Conservation (phyloP, 2,113 vertebrate species). For the Thamnaconus septentrionalis region DNA sequence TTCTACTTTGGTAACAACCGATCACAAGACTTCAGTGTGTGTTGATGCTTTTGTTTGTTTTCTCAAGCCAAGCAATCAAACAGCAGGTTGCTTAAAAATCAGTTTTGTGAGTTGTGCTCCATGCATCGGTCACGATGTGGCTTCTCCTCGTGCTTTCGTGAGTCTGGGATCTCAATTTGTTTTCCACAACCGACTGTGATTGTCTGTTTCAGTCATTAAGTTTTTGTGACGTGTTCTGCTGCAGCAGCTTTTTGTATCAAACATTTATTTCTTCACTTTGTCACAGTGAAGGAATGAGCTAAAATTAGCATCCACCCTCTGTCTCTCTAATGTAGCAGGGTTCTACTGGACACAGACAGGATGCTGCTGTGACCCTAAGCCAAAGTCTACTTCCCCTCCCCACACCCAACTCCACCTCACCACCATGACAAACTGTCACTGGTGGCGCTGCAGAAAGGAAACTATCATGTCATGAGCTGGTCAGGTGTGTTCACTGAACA, state of each 20-base stretch:
- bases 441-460: neutral
- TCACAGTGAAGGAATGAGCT: constrained; percentile 29
- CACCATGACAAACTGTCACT: constrained; percentile 5
- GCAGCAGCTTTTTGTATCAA: constrained; percentile 16
- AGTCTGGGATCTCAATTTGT: constrained; percentile 32
- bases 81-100: too few relatives aligned
- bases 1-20: constrained; percentile 92
- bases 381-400: neutral
- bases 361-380: constrained; percentile 20
- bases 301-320: constrained; percentile 27
- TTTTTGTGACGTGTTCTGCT: neutral
- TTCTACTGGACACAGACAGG: constrained; percentile 4
- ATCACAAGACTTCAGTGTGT: constrained; percentile 6
- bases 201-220: constrained; percentile 8
- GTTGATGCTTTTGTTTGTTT: constrained; percentile 1
- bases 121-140: too few relatives aligned
- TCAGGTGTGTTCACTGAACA: constrained; percentile 58
- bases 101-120: too few relatives aligned
- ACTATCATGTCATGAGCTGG: constrained; percentile 35
- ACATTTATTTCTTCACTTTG: neutral
- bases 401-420: constrained; percentile 2
- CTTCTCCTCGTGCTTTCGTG: constrained; percentile 8
- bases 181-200: constrained; percentile 11
- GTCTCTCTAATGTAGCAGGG: neutral
- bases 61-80: too few relatives aligned